Evolutionary conservation across 2,797 vertebrate genomes (phyloP).

Genomic region (Poeciliopsis gracilis): DNA sequence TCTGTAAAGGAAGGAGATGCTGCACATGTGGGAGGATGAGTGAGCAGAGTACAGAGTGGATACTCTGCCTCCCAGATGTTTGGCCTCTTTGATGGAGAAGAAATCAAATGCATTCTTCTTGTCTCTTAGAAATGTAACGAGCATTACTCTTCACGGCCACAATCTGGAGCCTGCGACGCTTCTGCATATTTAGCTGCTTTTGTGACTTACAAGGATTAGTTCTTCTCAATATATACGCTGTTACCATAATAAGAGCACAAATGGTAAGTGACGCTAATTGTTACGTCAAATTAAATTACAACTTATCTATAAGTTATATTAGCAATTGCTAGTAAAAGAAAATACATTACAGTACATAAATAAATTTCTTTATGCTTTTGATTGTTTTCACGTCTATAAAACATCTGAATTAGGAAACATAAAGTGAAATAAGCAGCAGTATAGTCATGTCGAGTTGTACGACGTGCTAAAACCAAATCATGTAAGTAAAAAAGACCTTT

Average conservation of each 20-base stretch:
- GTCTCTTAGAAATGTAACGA: slow-evolving; percentile 37
- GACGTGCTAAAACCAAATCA: neutral
- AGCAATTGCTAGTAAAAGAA: neutral
- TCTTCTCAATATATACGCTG: neutral
- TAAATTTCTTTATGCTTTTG: neutral
- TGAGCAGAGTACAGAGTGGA: slow-evolving; percentile 46
- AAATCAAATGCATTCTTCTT: slow-evolving; percentile 45
- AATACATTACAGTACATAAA: neutral
- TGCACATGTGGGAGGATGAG: slow-evolving; percentile 62
- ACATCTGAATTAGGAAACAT: neutral
- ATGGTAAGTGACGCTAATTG: neutral
- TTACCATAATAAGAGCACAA: neutral
- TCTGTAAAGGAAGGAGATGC: slow-evolving; percentile 59
- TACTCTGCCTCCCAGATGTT: slow-evolving; percentile 57
- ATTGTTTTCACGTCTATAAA: neutral
- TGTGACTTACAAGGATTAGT: neutral
- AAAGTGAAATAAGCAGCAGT: neutral
- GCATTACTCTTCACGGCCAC: slow-evolving; percentile 15
- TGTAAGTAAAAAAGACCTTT: neutral
- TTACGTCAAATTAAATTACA: neutral
- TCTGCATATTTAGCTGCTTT: slow-evolving; percentile 5
- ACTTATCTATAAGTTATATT: no score
- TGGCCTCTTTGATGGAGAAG: slow-evolving; percentile 47
- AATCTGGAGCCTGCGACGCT: slow-evolving; percentile 10
- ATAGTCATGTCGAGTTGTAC: neutral